Conservation (phyloP, 2,113 vertebrate species). For the Pica pica region DNA sequence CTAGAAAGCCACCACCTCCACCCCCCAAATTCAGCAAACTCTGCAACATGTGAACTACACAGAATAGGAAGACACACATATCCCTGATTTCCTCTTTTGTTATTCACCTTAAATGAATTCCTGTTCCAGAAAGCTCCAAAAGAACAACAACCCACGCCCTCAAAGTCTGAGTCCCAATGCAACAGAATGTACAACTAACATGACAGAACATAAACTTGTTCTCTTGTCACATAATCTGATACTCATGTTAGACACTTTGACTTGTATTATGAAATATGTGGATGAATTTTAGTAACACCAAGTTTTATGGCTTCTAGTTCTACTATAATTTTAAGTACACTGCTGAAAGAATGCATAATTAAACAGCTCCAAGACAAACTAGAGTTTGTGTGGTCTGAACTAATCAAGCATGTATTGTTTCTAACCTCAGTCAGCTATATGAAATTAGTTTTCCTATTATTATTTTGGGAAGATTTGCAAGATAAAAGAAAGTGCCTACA, state of each 20-base stretch:
- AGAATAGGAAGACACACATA: background rate
- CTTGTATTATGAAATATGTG: background rate
- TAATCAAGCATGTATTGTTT: background rate
- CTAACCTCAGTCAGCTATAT: background rate
- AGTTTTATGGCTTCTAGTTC: background rate
- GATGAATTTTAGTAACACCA: background rate
- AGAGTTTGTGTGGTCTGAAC: slow-evolving; percentile 35
- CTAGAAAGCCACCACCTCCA: background rate
- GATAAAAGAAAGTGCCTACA: background rate
- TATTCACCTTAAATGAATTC: background rate
- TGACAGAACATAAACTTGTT: background rate
- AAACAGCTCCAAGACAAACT: background rate
- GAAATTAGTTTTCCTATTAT: background rate
- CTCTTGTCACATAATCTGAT: background rate
- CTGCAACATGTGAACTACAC: background rate
- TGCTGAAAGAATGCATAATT: background rate
- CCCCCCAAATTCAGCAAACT: background rate
- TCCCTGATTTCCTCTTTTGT: background rate
- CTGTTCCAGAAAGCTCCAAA: background rate
- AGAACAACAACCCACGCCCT: background rate
- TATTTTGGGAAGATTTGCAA: background rate
- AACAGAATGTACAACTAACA: background rate
- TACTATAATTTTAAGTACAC: background rate
- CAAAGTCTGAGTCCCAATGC: background rate
- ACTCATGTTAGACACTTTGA: background rate